A percentile compares a stretch with the other conserved stretches of the same genome.
These are phyloP conservation scores for Tortrix viridana DNA, from an alignment of 2,888 invertebrate species.

Conservation along the genomic window DNA sequence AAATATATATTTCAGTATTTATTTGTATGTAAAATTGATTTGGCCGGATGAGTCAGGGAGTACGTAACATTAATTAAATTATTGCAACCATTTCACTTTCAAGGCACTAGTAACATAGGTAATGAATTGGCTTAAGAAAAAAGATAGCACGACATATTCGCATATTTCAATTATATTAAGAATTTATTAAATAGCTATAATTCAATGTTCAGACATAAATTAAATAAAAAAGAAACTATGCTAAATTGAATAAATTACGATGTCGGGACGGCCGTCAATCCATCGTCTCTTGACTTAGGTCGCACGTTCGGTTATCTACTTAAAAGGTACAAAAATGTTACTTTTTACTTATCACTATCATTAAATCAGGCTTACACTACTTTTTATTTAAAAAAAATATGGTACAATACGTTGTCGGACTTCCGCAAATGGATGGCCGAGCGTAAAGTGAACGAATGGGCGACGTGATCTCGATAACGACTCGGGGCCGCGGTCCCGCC, in stretches of 20 bases:
- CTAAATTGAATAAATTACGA: slow-evolving; percentile 83
- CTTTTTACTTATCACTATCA: slow-evolving; percentile 78
- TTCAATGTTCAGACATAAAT: slow-evolving; percentile 74
- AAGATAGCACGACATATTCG: slow-evolving; percentile 67
- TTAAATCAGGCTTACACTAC: slow-evolving; percentile 78
- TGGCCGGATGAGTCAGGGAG: slow-evolving; percentile 64
- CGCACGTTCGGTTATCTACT: slow-evolving; percentile 83
- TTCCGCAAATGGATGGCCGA: slow-evolving; percentile 66
- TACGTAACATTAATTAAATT: slow-evolving; percentile 56
- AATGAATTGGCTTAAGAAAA: slow-evolving; percentile 62
- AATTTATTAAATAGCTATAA: slow-evolving; percentile 75
- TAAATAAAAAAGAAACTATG: slow-evolving; percentile 73
- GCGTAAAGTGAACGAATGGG: slow-evolving; percentile 81
- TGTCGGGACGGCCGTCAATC: slow-evolving; percentile 83
- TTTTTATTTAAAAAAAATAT: slow-evolving; percentile 70
- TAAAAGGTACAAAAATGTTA: slow-evolving; percentile 81
- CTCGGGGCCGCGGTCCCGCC: slow-evolving; percentile 77
- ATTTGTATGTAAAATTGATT: slow-evolving; percentile 76
- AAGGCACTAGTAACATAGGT: slow-evolving; percentile 71
- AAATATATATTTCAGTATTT: slow-evolving; percentile 62
- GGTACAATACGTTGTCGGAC: slow-evolving; percentile 79
- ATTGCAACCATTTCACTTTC: slow-evolving; percentile 57
- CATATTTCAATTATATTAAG: slow-evolving; percentile 68
- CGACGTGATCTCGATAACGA: slow-evolving; percentile 81
- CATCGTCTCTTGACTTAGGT: slow-evolving; percentile 83